phyloP scores from a whole-genome alignment of 1,140 invertebrate species.

The Drosophila pruinosa region DNA sequence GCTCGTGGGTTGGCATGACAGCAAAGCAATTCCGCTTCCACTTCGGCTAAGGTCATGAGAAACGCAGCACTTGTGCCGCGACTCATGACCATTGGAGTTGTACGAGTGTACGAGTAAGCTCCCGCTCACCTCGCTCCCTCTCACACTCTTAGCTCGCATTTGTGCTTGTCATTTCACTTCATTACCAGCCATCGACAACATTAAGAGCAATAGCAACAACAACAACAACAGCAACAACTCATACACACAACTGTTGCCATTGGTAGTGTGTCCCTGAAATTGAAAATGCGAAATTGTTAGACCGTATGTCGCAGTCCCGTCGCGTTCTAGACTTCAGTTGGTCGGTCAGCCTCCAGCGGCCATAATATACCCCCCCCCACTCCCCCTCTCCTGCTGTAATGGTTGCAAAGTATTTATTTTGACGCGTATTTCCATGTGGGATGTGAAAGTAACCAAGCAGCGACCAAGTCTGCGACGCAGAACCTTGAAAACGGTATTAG shows the following conservation, averaged over 20 bases:
- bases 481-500: constrained; percentile 40
- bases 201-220: constrained; percentile 3
- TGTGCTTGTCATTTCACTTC: constrained; percentile 60
- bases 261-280: constrained; percentile 67
- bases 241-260: constrained; percentile 60
- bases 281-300: constrained; percentile 64
- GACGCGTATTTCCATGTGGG: constrained; percentile 44
- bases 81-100: constrained; percentile 28
- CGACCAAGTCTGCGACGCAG: constrained; percentile 11
- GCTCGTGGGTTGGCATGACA: constrained; percentile 61
- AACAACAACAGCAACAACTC: not conserved
- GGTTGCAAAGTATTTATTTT: constrained; percentile 20
- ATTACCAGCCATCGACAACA: constrained; percentile 52
- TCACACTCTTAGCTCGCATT: constrained; percentile 10
- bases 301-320: constrained; percentile 11
- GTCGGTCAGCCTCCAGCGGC: constrained; percentile 40
- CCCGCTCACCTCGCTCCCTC: not conserved
- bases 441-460: constrained; percentile 23
- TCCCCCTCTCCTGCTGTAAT: not conserved
- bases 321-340: constrained; percentile 29
- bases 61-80: constrained; percentile 45
- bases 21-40: constrained; percentile 59
- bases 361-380: not conserved
- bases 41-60: constrained; percentile 73
- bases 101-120: not conserved